Conservation (phyloP, 2,797 vertebrate species). For the Buceros bicornis region DNA sequence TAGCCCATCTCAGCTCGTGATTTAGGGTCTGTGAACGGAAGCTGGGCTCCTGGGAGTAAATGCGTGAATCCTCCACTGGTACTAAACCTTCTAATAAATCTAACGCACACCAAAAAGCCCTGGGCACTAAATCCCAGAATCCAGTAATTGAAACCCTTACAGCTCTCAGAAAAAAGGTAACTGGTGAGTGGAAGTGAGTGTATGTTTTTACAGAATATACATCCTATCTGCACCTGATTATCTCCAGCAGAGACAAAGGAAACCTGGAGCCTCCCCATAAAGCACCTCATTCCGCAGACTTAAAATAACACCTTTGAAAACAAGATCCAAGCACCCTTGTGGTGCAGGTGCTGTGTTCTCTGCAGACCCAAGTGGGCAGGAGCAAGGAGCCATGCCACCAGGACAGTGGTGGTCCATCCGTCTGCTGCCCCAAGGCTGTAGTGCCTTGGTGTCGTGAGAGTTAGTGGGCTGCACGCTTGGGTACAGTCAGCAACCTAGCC, state of each 20-base stretch:
- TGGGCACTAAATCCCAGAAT: slow-evolving; percentile 85
- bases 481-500: not conserved
- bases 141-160: slow-evolving; percentile 82
- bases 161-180: slow-evolving; percentile 72
- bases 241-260: slow-evolving; percentile 70
- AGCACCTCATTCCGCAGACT: slow-evolving; percentile 9
- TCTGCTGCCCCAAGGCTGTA: not conserved
- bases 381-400: not conserved
- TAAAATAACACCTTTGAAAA: slow-evolving; percentile 23
- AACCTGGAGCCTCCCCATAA: slow-evolving; percentile 2
- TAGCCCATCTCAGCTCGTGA: slow-evolving; percentile 84
- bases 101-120: slow-evolving; percentile 84
- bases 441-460: too few species aligned
- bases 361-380: not conserved
- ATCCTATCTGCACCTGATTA: slow-evolving; percentile 59
- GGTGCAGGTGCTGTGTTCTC: not conserved
- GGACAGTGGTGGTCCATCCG: not conserved
- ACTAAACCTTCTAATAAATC: slow-evolving; percentile 88
- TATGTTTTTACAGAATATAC: slow-evolving; percentile 68
- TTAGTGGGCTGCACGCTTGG: fast-evolving
- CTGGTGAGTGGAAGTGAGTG: slow-evolving; percentile 55
- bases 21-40: slow-evolving; percentile 86
- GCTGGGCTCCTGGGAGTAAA: slow-evolving; percentile 85
- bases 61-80: slow-evolving; percentile 84
- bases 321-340: not conserved